Conservation (phyloP, 2,888 invertebrate species). For the Drosophila kanekoi region DNA sequence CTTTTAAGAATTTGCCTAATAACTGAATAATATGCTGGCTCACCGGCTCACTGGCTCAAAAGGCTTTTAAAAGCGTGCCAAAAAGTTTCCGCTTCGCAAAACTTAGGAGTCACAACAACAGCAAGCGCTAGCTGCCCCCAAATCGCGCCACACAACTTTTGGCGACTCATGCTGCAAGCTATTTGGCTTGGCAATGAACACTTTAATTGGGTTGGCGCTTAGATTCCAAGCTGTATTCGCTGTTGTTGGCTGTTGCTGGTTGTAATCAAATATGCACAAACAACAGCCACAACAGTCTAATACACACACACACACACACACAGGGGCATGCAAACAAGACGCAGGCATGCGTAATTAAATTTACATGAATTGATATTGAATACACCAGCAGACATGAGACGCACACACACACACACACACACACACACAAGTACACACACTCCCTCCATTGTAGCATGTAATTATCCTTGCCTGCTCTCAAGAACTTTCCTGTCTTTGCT, state of each 20-base stretch:
- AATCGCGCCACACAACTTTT: neutral
- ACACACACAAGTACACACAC: constrained; percentile 5
- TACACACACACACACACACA: neutral
- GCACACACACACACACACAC: constrained; percentile 13
- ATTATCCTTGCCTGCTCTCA: constrained; percentile 67
- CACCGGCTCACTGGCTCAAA: neutral
- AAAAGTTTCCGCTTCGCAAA: constrained; percentile 1
- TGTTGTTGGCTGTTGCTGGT: constrained; percentile 17
- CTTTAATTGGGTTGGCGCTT: constrained; percentile 66
- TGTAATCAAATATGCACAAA: constrained; percentile 78
- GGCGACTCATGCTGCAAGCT: constrained; percentile 30
- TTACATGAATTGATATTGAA: constrained; percentile 80
- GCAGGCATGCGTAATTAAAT: constrained; percentile 79
- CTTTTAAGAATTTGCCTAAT: constrained; percentile 32
- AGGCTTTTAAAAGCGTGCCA: constrained; percentile 8
- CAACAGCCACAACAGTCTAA: constrained; percentile 44
- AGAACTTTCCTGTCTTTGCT: constrained; percentile 25
- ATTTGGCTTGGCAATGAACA: constrained; percentile 47
- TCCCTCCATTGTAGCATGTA: constrained; percentile 40
- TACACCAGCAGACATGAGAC: constrained; percentile 45
- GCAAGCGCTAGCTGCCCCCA: neutral
- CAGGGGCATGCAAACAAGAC: constrained; percentile 68
- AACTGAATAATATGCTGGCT: constrained; percentile 21
- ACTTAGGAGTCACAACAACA: neutral
- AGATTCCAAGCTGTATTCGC: constrained; percentile 15